Conservation (phyloP, 2,888 invertebrate genomes). For the Volucella inanis region DNA sequence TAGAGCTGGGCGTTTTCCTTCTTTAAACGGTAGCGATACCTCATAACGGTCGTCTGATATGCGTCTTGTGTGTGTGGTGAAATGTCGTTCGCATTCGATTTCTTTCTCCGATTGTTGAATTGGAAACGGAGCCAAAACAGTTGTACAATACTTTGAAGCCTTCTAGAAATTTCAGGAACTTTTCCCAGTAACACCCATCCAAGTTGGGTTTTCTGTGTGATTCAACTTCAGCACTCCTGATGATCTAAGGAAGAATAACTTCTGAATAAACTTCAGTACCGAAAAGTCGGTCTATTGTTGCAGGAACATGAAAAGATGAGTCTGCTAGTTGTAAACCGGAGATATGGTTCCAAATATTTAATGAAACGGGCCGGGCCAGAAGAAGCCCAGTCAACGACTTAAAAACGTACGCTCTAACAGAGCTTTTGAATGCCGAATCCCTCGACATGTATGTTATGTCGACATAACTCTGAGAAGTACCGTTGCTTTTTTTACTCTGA, state of each 20-base stretch:
- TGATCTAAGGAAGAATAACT: too few species aligned
- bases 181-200: conserved; percentile 3
- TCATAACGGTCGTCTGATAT: conserved; percentile 14
- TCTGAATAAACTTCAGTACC: conserved; percentile 13
- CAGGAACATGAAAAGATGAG: background rate
- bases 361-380: too few species aligned
- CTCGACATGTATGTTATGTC: conserved; percentile 16
- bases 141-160: conserved; percentile 3
- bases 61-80: conserved; percentile 10
- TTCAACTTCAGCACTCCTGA: too few species aligned
- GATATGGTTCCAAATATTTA: conserved; percentile 5
- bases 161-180: background rate
- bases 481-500: background rate
- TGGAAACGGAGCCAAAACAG: background rate
- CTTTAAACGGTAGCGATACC: conserved; percentile 19
- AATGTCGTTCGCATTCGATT: background rate
- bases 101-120: background rate
- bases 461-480: background rate
- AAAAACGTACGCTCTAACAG: too few species aligned
- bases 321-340: conserved; percentile 1
- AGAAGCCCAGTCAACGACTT: too few species aligned
- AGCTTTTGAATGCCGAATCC: conserved; percentile 2
- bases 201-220: background rate
- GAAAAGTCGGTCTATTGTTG: conserved; percentile 6
- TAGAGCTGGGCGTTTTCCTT: too few species aligned